Conservation (phyloP, 1,140 invertebrate species). For the Trachymyrmex septentrionalis region DNA sequence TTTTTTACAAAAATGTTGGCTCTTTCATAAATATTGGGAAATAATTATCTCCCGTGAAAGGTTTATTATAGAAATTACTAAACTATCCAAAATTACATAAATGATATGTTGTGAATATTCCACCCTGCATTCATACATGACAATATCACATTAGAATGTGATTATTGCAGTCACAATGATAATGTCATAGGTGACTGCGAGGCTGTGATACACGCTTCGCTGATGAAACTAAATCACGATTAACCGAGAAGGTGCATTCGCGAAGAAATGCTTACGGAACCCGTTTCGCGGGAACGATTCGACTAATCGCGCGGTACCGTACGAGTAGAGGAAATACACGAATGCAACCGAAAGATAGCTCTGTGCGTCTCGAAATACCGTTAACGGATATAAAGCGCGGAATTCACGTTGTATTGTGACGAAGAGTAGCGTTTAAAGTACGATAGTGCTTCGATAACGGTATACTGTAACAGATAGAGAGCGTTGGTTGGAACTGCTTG, state of each 20-base stretch:
- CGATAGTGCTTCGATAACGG: slow-evolving; percentile 71
- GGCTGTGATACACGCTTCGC: background rate
- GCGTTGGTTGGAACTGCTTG: slow-evolving; percentile 3
- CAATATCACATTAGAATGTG: slow-evolving; percentile 26
- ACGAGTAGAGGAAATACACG: slow-evolving; percentile 35
- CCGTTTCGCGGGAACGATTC: slow-evolving; percentile 35
- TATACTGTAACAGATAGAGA: slow-evolving; percentile 70
- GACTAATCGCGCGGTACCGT: slow-evolving; percentile 43
- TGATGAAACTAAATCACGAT: slow-evolving; percentile 33
- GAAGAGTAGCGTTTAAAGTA: slow-evolving; percentile 55
- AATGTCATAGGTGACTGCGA: slow-evolving; percentile 18
- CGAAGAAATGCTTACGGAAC: background rate
- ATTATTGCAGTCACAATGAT: slow-evolving; percentile 1
- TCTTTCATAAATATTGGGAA: background rate
- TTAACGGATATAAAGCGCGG: slow-evolving; percentile 66
- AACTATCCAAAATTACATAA: background rate
- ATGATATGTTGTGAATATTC: background rate
- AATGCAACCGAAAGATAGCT: slow-evolving; percentile 63
- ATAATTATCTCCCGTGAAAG: background rate
- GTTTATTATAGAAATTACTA: background rate
- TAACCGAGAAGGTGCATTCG: slow-evolving; percentile 23
- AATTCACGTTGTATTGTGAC: slow-evolving; percentile 71
- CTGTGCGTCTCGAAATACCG: slow-evolving; percentile 71
- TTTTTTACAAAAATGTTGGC: background rate
- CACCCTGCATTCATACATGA: slow-evolving; percentile 19